Base-by-base conservation (phyloP, 2,797 vertebrate genomes). In the Mus caroli region DNA sequence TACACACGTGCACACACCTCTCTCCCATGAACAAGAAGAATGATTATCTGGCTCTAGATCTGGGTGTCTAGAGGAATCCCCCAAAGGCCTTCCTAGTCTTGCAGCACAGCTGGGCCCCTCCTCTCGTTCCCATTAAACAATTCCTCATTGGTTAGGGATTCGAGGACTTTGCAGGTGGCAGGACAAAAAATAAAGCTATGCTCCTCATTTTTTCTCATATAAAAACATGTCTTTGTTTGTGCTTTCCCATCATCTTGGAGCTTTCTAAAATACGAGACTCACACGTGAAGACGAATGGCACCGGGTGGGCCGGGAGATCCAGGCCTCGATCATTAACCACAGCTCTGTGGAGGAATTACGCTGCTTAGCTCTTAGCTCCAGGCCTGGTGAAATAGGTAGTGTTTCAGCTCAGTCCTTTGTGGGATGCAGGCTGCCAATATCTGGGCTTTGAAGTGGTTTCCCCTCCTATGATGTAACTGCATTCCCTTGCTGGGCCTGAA, bases 391-490 rank as follows among this genome's bases (percentile, higher is more conserved):
- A 97, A 96, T 95, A 98, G 97, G 97, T 98, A 97, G 97, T 97
- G 97, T 98, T 98, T 98, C 24, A 97, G 98, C 98, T 98, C 93
- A 97, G 31, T 92, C 97, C 97, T 98, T 97, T 84, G 96, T 2
- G 52, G 97, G 96, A 92, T 96, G 94, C 91, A 95, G 96, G 92
- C 96, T 98, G 98, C 98, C 98, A 98, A 13, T 98, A 97, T 97
- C 91, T 91, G 60, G 96, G 46, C 98, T 98, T 98, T 98, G 98
- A 98, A 98, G 98, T 97, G 96, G 97, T 97, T 98, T 98, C 96
- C 0, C 88, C 97, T 97, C 97, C 94, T 96, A 28, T 98, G 98
- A 98, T 97, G 97, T 98, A 98, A 98, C 94, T 88, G 88, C 97
- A 98, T 97, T 98, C 96, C 90, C 96, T 96, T 94, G 90, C 95